These are phyloP conservation scores for Caenorhabditis sp. DNA, from an alignment of 2,888 invertebrate genomes.

Conservation along the genomic window DNA sequence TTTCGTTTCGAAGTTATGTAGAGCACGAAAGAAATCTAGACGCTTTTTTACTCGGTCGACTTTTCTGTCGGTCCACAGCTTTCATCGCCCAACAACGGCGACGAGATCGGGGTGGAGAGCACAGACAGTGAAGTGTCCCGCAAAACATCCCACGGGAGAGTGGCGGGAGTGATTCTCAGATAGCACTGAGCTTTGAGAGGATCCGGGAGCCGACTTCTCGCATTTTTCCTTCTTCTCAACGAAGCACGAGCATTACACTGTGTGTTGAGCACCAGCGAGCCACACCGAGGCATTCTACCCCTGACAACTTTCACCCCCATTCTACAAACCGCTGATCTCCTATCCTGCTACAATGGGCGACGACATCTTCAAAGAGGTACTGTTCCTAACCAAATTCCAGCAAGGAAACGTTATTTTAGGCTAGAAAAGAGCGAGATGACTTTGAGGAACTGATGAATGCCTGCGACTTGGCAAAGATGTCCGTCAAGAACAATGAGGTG, in stretches of 20 bases:
- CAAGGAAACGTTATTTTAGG: constrained; percentile 33
- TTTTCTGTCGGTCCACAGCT: background rate
- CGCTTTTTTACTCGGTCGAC: constrained; percentile 47
- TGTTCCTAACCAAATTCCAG: background rate
- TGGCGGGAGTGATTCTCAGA: constrained; percentile 23
- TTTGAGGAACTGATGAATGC: constrained; percentile 73
- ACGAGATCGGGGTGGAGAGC: constrained; percentile 17
- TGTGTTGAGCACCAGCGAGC: constrained; percentile 54
- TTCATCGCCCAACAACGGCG: constrained; percentile 9
- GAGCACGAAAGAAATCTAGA: constrained; percentile 37
- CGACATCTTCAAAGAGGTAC: constrained; percentile 62
- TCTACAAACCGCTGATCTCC: constrained; percentile 49
- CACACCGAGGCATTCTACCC: constrained; percentile 59
- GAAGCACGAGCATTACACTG: constrained; percentile 54
- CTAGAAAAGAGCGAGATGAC: constrained; percentile 69
- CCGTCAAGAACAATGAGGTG: constrained; percentile 68
- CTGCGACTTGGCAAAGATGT: constrained; percentile 69
- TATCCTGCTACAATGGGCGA: constrained; percentile 53
- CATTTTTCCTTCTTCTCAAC: constrained; percentile 47
- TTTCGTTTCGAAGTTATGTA: constrained; percentile 57
- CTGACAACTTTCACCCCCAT: constrained; percentile 66
- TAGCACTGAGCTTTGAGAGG: constrained; percentile 29
- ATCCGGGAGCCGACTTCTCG: constrained; percentile 44
- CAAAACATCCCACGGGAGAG: constrained; percentile 59
- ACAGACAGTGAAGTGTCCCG: constrained; percentile 56